Evolutionary conservation across 2,797 vertebrate genomes (phyloP), one percentile per base, ranked within the genome.

Genomic region (Otolemur crassicaudatus): DNA sequence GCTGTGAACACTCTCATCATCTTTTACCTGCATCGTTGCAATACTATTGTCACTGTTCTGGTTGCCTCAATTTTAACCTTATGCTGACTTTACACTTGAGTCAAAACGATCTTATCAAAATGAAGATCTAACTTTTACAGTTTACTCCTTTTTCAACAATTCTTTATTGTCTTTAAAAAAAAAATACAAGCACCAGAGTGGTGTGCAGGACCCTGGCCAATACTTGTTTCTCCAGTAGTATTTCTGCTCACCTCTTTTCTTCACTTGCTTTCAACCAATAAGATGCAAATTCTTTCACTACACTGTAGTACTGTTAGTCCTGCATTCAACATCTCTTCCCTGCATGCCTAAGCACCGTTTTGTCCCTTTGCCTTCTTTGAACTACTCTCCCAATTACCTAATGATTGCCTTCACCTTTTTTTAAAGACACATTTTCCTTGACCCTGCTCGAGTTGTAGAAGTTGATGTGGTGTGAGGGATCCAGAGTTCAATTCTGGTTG

Each of bases 291-390:
- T 46, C 0, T 63, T 87, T 76, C 37, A 40, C 14, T 61, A 63
- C 2, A 2, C 0, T 80, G 6, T 11, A 19, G 3, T 43, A 31
- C 34, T 23, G 7, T 5, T 5, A 60, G 16, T 17, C 17, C 37
- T 60, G 9, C 0, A 29, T 56, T 10, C 40, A 82, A 4, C 27
- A 7, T 67, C 8, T 11, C 77, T 89, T 82, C 14, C 7, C 6
- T n/a, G 8, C n/a, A 17, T 1, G 20, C 3, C 17, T 79, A 3
- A 16, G 17, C 1, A 20, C 5, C 23, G 34, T 31, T 1, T 46
- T 12, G 70, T 34, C 2, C 2, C 60, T 75, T 85, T 63, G 0
- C 0, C 31, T 75, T 75, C 14, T 12, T 58, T 94, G 10, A 61
- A 6, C 19, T 3, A 25, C 82, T 73, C 7, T 4, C 17, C 5